Base-by-base conservation (phyloP, 2,888 invertebrate species). In the Ennomos quercinarius region DNA sequence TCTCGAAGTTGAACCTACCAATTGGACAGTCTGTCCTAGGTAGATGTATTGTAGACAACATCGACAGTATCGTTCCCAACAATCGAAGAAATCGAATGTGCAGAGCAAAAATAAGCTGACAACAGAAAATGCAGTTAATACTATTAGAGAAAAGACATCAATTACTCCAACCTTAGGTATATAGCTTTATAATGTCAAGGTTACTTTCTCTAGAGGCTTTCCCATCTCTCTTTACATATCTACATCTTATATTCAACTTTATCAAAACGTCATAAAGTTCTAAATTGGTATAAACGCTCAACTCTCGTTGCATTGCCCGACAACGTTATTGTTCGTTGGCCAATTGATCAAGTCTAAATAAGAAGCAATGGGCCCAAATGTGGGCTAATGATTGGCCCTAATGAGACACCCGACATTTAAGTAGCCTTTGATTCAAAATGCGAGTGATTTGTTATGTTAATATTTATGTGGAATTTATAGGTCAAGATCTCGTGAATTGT, bases 301-400 rank as follows among this genome's bases (percentile, higher is more conserved):
- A 37, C 9, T 1, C 2, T 11, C 27, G 36, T 47, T 61, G 54
- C 42, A 49, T 45, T 60, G 40, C 27, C n/a, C 37, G 34, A 36
- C 13, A 43, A 13, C 41, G 37, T 44, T 55, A 54, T 39, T 57
- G 43, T 43, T 43, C 40, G 43, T 47, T 34, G 47, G 39, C 38
- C 54, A 53, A 63, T 61, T 63, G 13, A 62, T 61, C 43, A 64
- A 57, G 44, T 40, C 8, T 53, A 46, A 57, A 57, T 63, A 65
- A 64, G 55, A 56, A 61, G 56, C 52, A 60, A 60, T 61, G 57
- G 46, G 50, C 41, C 43, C n/a, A 42, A 27, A 66, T 63, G 61
- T 67, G 58, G 65, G 62, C 54, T 66, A 64, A 43, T 61, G 47
- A 69, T 67, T 65, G 68, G 55, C 64, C 65, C 65, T 67, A 69